Percentiles rank a stretch among this genome's conserved stretches.
Evolutionary conservation across 2,797 vertebrate species (phyloP).

Genomic region (Manis pentadactyla): DNA sequence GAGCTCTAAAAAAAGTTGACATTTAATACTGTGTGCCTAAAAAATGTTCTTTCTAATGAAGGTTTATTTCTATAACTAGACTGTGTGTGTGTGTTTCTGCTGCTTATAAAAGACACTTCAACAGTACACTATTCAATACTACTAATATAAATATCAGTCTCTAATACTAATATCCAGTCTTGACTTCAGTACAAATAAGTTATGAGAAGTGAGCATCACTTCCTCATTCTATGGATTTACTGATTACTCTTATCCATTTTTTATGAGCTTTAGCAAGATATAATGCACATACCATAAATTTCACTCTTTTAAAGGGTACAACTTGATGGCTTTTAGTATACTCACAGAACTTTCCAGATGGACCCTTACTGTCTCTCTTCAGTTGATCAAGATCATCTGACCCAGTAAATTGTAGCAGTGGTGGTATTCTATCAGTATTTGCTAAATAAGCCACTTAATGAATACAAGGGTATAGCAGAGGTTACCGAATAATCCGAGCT

Average conservation of each 20-base stretch:
- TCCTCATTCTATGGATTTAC: not conserved
- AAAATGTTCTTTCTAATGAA: not conserved
- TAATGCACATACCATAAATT: not conserved
- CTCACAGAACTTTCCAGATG: not conserved
- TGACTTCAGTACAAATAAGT: not conserved
- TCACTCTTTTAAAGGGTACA: not conserved
- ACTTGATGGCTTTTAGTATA: not conserved
- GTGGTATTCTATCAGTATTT: not conserved
- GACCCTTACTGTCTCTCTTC: not conserved
- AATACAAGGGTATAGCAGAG: not conserved
- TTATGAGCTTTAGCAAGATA: not conserved
- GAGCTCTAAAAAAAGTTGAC: not conserved
- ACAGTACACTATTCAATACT: not conserved
- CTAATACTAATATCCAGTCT: too few species aligned
- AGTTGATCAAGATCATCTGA: not conserved
- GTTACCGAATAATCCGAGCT: not conserved
- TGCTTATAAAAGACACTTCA: not conserved
- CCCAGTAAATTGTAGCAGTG: not conserved
- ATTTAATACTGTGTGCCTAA: not conserved
- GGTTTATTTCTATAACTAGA: not conserved
- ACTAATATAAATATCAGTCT: not conserved
- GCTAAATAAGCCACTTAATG: not conserved
- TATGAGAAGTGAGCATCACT: not conserved
- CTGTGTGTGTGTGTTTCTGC: not conserved
- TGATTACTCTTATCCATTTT: not conserved